phyloP scores from a whole-genome alignment of 2,113 vertebrate species.

The Cyprinus carpio region DNA sequence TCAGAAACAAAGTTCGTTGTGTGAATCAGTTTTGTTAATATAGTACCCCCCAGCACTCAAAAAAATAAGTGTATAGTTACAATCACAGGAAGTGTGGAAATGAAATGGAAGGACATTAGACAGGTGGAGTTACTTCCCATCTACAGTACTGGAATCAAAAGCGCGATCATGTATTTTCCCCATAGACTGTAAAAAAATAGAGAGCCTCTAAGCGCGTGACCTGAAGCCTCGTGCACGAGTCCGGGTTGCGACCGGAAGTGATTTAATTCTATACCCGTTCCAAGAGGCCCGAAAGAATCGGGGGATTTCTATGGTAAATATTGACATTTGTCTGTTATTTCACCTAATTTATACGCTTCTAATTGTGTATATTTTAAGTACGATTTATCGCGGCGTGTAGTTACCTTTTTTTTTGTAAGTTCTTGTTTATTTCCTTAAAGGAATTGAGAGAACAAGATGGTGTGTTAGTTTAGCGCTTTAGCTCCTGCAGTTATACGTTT shows the following conservation, averaged over 20 bases:
- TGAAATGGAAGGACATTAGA: too few relatives aligned
- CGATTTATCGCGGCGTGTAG: not conserved
- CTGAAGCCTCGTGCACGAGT: constrained; percentile 47
- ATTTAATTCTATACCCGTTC: constrained; percentile 45
- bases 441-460: not conserved
- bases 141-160: not conserved
- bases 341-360: not conserved
- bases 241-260: constrained; percentile 68
- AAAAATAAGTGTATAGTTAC: not conserved
- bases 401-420: not conserved
- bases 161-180: not conserved
- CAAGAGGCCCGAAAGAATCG: constrained; percentile 65
- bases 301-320: constrained; percentile 78
- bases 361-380: not conserved
- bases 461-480: constrained; percentile 12
- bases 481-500: not conserved
- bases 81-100: not conserved
- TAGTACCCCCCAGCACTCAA: not conserved
- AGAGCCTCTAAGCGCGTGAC: not conserved
- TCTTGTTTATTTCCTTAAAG: not conserved
- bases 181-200: too few relatives aligned
- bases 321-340: not conserved
- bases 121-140: not conserved
- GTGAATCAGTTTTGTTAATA: not conserved
- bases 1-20: not conserved